These are phyloP conservation scores for Diuraphis noxia DNA, from an alignment of 1,140 invertebrate genomes.

Conservation along the genomic window DNA sequence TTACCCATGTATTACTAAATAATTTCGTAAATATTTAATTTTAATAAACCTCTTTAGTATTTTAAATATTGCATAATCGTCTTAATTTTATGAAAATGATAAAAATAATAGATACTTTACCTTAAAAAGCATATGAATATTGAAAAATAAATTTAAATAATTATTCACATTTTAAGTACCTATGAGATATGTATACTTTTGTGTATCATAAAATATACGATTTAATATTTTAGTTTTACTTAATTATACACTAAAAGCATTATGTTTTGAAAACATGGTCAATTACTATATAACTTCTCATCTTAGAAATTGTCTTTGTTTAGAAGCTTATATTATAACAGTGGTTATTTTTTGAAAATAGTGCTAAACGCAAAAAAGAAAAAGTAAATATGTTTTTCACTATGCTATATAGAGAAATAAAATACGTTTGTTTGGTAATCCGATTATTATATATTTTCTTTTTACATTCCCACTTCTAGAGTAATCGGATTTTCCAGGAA, in stretches of 20 bases:
- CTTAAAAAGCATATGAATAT: background rate
- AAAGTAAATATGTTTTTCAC: background rate
- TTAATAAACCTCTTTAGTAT: background rate
- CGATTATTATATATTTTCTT: constrained; percentile 41
- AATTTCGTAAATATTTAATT: background rate
- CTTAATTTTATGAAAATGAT: background rate
- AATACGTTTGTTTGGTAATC: constrained; percentile 47
- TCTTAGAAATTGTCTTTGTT: background rate
- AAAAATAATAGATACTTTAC: background rate
- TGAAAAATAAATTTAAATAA: background rate
- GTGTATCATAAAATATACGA: background rate
- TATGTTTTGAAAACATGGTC: background rate
- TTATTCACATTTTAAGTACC: background rate
- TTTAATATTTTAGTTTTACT: background rate
- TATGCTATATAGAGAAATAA: constrained; percentile 8
- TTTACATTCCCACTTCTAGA: background rate
- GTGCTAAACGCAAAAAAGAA: constrained; percentile 1
- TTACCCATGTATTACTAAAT: background rate
- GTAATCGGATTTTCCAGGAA: constrained; percentile 31
- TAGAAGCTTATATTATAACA: background rate
- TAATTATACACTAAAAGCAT: background rate
- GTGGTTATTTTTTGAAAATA: background rate
- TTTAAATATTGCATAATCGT: background rate
- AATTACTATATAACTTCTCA: background rate
- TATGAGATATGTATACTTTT: background rate